phyloP scores from a whole-genome alignment of 2,888 invertebrate genomes.

The Drosophila rubida region DNA sequence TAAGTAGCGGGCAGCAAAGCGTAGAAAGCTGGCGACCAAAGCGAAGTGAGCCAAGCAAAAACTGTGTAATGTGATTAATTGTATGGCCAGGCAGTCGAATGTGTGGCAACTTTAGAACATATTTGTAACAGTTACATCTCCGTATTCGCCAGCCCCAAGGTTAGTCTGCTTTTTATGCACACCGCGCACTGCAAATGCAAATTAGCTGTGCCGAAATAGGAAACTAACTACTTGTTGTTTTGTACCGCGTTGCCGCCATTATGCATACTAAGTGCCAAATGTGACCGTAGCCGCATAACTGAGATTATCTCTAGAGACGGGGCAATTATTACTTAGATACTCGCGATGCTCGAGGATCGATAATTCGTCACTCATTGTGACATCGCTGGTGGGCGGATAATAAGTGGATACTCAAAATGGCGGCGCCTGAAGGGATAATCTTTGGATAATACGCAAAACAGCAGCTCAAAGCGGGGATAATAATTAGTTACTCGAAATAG shows the following conservation, averaged over 20 bases:
- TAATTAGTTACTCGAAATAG: not conserved
- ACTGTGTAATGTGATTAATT: conserved; percentile 46
- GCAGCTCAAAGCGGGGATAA: not conserved
- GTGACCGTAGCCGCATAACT: conserved; percentile 1
- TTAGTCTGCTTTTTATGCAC: conserved; percentile 14
- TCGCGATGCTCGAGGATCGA: not conserved
- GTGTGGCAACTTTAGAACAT: conserved; percentile 38
- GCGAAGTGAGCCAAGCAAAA: conserved; percentile 19
- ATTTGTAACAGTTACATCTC: conserved; percentile 34
- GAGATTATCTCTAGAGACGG: not conserved
- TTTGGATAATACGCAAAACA: too few relatives aligned
- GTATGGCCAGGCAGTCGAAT: conserved; percentile 25
- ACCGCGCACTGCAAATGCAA: conserved; percentile 13
- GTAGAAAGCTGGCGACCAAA: conserved; percentile 63
- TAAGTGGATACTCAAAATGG: not conserved
- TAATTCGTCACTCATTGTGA: not conserved
- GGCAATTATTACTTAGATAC: not conserved
- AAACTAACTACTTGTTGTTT: conserved; percentile 12
- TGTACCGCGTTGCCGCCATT: not conserved
- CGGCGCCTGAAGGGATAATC: too few relatives aligned
- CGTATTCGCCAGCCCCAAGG: not conserved
- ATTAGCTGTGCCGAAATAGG: conserved; percentile 12
- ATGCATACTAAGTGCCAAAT: not conserved
- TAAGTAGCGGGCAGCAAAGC: conserved; percentile 47
- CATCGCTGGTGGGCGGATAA: not conserved